Percentiles rank a stretch among this genome's conserved stretches.
These are phyloP conservation scores for Orussus abietinus DNA, from an alignment of 1,140 invertebrate species.

Conservation along the genomic window DNA sequence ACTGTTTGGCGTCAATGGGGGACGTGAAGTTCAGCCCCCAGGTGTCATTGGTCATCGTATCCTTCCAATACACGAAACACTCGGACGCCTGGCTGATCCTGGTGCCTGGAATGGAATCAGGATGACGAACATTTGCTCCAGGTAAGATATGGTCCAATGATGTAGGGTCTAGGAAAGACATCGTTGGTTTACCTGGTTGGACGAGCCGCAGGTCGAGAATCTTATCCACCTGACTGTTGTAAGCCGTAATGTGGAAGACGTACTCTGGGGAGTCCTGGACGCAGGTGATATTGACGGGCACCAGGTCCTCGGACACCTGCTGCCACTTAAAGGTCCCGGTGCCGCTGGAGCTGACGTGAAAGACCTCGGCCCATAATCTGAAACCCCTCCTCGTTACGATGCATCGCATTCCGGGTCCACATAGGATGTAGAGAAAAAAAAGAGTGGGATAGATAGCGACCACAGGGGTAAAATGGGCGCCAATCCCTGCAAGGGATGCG, in stretches of 20 bases:
- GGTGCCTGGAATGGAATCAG: slow-evolving; percentile 84
- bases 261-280: slow-evolving; percentile 94
- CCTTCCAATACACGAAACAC: slow-evolving; percentile 98
- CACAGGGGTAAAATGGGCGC: too few relatives aligned
- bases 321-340: slow-evolving; percentile 92
- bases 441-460: too few relatives aligned
- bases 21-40: slow-evolving; percentile 98
- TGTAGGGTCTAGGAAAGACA: too few relatives aligned
- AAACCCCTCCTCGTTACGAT: slow-evolving; percentile 39
- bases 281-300: slow-evolving; percentile 95
- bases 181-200: slow-evolving; percentile 84
- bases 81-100: slow-evolving; percentile 95
- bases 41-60: slow-evolving; percentile 93
- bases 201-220: slow-evolving; percentile 94
- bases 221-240: slow-evolving; percentile 97
- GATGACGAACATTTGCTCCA: too few relatives aligned
- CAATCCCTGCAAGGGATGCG: too few relatives aligned
- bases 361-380: slow-evolving; percentile 96
- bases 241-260: slow-evolving; percentile 96
- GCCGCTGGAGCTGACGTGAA: slow-evolving; percentile 88
- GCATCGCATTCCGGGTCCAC: too few relatives aligned
- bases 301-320: slow-evolving; percentile 95
- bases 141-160: too few relatives aligned
- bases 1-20: slow-evolving; percentile 93
- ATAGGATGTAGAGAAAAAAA: too few relatives aligned